phyloP scores from a whole-genome alignment of 2,113 vertebrate species.

The Aramus guarauna region DNA sequence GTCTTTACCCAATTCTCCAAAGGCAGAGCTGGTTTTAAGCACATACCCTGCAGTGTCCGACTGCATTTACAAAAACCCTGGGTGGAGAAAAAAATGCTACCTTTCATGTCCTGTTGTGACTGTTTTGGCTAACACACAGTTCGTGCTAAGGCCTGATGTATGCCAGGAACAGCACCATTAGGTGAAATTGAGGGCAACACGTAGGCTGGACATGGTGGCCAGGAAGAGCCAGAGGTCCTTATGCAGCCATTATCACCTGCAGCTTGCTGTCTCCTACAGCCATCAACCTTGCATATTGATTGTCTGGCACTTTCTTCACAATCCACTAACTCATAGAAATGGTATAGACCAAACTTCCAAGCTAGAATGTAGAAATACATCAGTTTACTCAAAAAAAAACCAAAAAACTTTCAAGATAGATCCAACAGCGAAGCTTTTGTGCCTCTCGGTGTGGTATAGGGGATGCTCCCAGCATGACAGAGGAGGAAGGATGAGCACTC shows the following conservation, averaged over 20 bases:
- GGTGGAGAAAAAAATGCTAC: not conserved
- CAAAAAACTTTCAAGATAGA: too few relatives aligned
- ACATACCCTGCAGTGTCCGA: not conserved
- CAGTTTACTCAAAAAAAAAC: not conserved
- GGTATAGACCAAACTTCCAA: not conserved
- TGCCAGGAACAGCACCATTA: not conserved
- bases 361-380: not conserved
- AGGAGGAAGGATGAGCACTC: not conserved
- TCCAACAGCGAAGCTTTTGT: not conserved
- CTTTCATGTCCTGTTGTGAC: not conserved
- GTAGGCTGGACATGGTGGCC: not conserved
- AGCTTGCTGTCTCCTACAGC: not conserved
- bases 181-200: not conserved
- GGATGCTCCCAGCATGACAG: fast-evolving
- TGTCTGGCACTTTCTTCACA: not conserved
- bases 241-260: not conserved
- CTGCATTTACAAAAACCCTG: not conserved
- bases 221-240: not conserved
- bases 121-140: not conserved
- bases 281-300: not conserved
- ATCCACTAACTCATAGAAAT: not conserved
- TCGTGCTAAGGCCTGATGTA: not conserved
- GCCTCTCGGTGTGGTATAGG: not conserved
- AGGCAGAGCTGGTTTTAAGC: not conserved
- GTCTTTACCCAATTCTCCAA: not conserved